Conservation (phyloP, 2,113 vertebrate genomes). For the mouse (Mus musculus) region DNA sequence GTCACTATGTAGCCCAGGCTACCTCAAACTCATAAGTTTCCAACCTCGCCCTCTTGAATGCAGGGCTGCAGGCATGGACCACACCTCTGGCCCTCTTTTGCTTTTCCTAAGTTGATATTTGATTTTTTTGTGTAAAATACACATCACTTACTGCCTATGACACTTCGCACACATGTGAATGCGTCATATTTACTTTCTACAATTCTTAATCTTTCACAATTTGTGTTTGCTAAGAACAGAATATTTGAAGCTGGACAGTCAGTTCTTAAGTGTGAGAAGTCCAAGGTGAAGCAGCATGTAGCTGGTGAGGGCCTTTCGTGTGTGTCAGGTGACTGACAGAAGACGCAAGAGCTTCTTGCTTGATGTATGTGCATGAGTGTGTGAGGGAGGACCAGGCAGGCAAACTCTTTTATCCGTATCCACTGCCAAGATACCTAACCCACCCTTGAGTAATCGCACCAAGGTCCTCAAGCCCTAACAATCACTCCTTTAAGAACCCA, state of each 20-base stretch:
- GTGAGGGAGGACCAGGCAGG: background rate
- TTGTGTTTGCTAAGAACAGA: background rate
- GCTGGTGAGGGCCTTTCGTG: background rate
- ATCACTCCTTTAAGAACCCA: background rate
- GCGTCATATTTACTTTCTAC: background rate
- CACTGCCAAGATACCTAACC: background rate
- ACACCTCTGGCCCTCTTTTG: background rate
- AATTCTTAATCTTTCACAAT: background rate
- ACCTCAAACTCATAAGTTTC: background rate
- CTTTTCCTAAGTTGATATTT: slow-evolving; percentile 43
- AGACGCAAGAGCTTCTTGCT: background rate
- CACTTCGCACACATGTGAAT: background rate
- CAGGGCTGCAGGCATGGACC: background rate
- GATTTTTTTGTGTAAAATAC: background rate
- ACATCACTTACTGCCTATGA: background rate
- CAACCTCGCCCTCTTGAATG: background rate
- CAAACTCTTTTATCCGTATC: background rate
- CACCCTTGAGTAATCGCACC: background rate
- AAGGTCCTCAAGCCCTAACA: background rate
- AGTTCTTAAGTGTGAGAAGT: background rate
- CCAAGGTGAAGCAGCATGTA: too few species aligned
- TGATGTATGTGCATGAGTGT: background rate
- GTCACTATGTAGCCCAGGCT: background rate
- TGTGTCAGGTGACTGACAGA: background rate
- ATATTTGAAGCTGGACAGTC: background rate